These are phyloP conservation scores for Chymomyza caudatula DNA, from an alignment of 2,888 invertebrate species.

Conservation along the genomic window DNA sequence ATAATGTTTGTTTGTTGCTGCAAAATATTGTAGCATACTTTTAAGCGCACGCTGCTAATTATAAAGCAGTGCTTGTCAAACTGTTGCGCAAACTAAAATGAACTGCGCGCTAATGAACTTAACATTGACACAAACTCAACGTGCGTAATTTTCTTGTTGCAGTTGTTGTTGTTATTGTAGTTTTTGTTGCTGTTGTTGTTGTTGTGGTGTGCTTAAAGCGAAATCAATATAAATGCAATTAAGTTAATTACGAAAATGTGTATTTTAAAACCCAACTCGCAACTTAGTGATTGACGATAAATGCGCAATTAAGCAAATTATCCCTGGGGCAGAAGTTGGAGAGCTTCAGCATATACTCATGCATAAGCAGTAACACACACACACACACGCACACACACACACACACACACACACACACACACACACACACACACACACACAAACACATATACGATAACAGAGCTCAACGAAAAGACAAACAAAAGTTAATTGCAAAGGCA, in stretches of 20 bases:
- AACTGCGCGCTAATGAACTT: slow-evolving; percentile 2
- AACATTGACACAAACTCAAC: neutral
- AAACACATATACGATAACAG: slow-evolving; percentile 11
- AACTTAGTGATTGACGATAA: slow-evolving; percentile 52
- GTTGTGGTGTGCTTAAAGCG: slow-evolving; percentile 10
- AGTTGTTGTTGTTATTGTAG: neutral
- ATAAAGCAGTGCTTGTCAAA: slow-evolving; percentile 10
- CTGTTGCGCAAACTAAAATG: neutral
- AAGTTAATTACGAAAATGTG: slow-evolving; percentile 53
- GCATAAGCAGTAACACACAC: neutral
- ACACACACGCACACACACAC: neutral
- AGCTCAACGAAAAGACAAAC: slow-evolving; percentile 12
- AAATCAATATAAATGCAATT: slow-evolving; percentile 66
- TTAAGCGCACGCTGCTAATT: slow-evolving; percentile 9
- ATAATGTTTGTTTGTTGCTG: no score
- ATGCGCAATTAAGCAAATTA: slow-evolving; percentile 68
- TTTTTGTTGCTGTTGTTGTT: slow-evolving; percentile 5
- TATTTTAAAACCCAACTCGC: slow-evolving; percentile 29
- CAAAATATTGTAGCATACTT: slow-evolving; percentile 11
- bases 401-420: neutral
- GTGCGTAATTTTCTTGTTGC: neutral
- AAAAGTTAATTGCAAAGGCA: slow-evolving; percentile 25
- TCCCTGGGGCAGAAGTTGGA: slow-evolving; percentile 30
- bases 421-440: neutral
- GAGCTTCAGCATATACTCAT: slow-evolving; percentile 16